Evolutionary conservation across 2,888 invertebrate genomes (phyloP).

Genomic region (Drosophila koepferae): DNA sequence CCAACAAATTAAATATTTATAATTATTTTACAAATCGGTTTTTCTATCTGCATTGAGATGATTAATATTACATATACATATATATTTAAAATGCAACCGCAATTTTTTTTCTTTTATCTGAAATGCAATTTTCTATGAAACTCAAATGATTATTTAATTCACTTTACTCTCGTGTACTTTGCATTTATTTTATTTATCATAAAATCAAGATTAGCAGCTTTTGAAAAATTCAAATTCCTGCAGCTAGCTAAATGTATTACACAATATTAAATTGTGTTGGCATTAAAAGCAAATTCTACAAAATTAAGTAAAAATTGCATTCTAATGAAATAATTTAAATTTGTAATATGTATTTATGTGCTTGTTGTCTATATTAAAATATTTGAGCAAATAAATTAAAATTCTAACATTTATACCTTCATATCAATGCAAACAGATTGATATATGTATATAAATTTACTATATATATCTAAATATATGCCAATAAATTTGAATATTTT

Average conservation of each 20-base stretch:
- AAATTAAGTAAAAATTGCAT: neutral
- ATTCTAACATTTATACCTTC: neutral
- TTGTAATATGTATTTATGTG: neutral
- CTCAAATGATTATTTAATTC: constrained; percentile 50
- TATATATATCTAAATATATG: neutral
- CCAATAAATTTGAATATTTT: constrained; percentile 4
- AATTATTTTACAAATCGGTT: constrained; percentile 67
- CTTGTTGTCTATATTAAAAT: neutral
- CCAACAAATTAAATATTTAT: constrained; percentile 75
- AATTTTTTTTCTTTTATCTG: constrained; percentile 12
- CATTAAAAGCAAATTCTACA: neutral
- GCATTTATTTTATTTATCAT: neutral
- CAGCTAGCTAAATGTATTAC: neutral
- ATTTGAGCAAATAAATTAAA: constrained; percentile 7
- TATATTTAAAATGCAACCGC: constrained; percentile 14
- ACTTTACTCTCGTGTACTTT: constrained; percentile 30
- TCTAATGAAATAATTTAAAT: neutral
- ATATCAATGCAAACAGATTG: neutral
- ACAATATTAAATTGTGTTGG: neutral
- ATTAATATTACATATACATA: constrained; percentile 32
- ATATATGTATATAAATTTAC: neutral
- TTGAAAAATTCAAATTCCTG: neutral
- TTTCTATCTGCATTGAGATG: constrained; percentile 28
- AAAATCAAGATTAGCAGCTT: constrained; percentile 1
- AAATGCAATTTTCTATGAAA: constrained; percentile 12